Evolutionary conservation across 2,888 invertebrate genomes (phyloP), one percentile per base, ranked within the genome.

Genomic region (Lycaena phlaeas): DNA sequence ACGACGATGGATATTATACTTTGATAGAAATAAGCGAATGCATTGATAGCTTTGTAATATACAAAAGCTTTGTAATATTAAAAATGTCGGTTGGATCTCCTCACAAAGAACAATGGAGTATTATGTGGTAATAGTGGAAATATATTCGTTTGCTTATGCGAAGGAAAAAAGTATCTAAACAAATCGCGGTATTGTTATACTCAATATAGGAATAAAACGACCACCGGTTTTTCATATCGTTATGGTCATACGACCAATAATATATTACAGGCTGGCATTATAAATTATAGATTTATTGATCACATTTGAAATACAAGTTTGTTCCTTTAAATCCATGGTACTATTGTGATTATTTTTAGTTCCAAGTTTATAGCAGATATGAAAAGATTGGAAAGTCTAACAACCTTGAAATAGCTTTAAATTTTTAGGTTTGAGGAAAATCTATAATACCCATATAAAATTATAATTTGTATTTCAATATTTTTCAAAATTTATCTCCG

Each of bases 91-190:
- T 79, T 74, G 74, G 79, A 79, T 76, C 81, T 75, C 75, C 74
- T 67, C 69, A 68, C 64, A 61, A 63, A 73, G 81, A 82, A 82
- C 82, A 82, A 82, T 82, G 73, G 82, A 63, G 81, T 75, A 82
- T 82, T 82, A 82, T 82, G 82, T 82, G 82, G 78, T 81, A 82
- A 82, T 82, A 79, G 75, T 79, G 76, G 72, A 81, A 79, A 82
- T 81, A 78, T 78, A 82, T 82, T 74, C 77, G 66, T 75, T 76
- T 73, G 66, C 66, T 76, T 73, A 71, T 70, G 72, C 71, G 67
- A 34, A 34, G 22, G 70, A 78, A 82, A 76, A 79, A 82, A 81
- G 70, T 71, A 77, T 73, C 77, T 74, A 78, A 81, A 77, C 79
- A 81, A 81, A 79, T 79, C 76, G 73, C 60, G 64, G 75, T 74